Evolutionary conservation across 2,113 vertebrate species (phyloP).

Genomic region (Xenopus borealis): DNA sequence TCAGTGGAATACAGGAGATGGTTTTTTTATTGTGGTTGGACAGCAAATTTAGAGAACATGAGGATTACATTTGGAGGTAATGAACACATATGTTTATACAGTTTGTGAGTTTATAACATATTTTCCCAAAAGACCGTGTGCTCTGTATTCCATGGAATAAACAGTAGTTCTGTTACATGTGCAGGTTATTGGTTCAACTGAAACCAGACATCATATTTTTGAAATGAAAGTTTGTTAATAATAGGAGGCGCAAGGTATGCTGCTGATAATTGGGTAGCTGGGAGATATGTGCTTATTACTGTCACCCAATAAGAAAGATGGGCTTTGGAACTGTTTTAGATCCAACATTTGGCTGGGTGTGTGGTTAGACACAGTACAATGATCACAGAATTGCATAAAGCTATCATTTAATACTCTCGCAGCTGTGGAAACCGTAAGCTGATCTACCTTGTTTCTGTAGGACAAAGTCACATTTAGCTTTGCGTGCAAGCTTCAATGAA

Average conservation of each 20-base stretch:
- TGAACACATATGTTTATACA: slow-evolving; percentile 16
- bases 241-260: slow-evolving; percentile 13
- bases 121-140: slow-evolving; percentile 4
- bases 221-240: slow-evolving; percentile 5
- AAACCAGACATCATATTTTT: slow-evolving; percentile 24
- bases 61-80: slow-evolving; percentile 18
- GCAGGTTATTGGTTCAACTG: neutral
- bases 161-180: neutral
- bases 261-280: slow-evolving; percentile 48
- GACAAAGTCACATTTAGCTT: slow-evolving; percentile 57
- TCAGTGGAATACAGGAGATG: slow-evolving; percentile 24
- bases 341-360: slow-evolving; percentile 55
- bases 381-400: slow-evolving; percentile 64
- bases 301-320: slow-evolving; percentile 46
- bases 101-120: neutral
- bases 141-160: neutral
- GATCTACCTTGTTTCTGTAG: slow-evolving; percentile 59
- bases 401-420: slow-evolving; percentile 66
- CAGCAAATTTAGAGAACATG: slow-evolving; percentile 1
- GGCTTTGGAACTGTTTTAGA: slow-evolving; percentile 47
- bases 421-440: slow-evolving; percentile 79
- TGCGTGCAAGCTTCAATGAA: slow-evolving; percentile 52
- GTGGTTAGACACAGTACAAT: slow-evolving; percentile 56
- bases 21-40: slow-evolving; percentile 4
- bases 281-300: slow-evolving; percentile 43